Evolutionary conservation across 2,113 vertebrate species (phyloP).

Genomic region (Clupea harengus): DNA sequence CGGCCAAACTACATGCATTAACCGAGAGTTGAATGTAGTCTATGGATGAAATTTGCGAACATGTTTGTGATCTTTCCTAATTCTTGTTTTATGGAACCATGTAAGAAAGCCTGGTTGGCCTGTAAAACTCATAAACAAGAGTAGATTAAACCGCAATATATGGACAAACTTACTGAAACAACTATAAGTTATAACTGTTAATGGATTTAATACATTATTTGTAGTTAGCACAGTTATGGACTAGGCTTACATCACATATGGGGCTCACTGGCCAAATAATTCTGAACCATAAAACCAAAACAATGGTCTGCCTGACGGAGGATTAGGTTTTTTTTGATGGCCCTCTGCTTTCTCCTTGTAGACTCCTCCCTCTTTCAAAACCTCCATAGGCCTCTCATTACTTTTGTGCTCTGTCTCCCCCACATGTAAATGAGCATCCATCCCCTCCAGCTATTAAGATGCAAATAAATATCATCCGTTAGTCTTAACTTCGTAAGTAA

Average conservation of each 20-base stretch:
- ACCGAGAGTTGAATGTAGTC: not conserved
- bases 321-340: conserved; percentile 29
- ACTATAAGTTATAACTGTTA: not conserved
- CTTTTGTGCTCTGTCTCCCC: conserved; percentile 46
- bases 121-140: not conserved
- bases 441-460: conserved; percentile 45
- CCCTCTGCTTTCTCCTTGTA: not conserved
- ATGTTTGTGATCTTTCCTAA: not conserved
- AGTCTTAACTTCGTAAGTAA: conserved; percentile 33
- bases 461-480: conserved; percentile 41
- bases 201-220: not conserved
- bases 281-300: conserved; percentile 11
- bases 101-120: not conserved
- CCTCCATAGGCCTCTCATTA: conserved; percentile 38
- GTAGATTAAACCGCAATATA: not conserved
- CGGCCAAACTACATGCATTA: not conserved
- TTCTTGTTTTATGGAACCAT: not conserved
- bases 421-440: conserved; percentile 45
- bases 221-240: not conserved
- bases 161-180: not conserved
- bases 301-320: conserved; percentile 24
- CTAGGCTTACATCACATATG: not conserved
- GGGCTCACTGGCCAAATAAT: not conserved
- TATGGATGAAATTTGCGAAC: not conserved
- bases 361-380: conserved; percentile 1